A percentile compares a stretch with the other conserved stretches of the same genome.
Evolutionary conservation across 2,888 invertebrate species (phyloP).

Genomic region (Drosophila parthenogenetica): DNA sequence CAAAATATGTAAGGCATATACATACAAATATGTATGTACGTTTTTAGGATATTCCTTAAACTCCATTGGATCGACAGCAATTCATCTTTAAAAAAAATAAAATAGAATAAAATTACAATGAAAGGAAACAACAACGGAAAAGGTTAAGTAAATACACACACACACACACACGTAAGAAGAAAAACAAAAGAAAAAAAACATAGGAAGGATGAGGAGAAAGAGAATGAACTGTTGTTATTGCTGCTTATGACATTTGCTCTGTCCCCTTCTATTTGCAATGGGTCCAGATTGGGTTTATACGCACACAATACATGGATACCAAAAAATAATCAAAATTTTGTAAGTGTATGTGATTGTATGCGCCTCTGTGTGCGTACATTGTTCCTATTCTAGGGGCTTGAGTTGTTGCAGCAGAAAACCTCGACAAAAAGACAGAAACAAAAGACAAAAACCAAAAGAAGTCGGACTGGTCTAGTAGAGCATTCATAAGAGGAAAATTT

Average conservation of each 20-base stretch:
- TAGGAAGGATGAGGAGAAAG: not conserved
- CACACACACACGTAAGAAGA: not conserved
- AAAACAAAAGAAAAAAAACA: not conserved
- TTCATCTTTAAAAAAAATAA: not conserved
- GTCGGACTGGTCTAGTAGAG: not conserved
- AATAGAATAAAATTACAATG: not conserved
- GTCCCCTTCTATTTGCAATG: conserved; percentile 52
- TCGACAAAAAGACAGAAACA: conserved; percentile 6
- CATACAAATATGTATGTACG: no score
- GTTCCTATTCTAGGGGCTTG: conserved; percentile 38
- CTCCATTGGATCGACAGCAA: conserved; percentile 1
- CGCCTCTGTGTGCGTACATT: conserved; percentile 2
- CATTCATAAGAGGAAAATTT: not conserved
- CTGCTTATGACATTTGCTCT: conserved; percentile 16
- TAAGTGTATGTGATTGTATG: not conserved
- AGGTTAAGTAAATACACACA: conserved; percentile 1
- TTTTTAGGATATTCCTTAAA: not conserved
- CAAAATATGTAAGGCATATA: not conserved
- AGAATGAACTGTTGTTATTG: not conserved
- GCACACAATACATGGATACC: conserved; percentile 6
- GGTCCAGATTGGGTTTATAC: conserved; percentile 15
- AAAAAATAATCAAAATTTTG: not conserved
- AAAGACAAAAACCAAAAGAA: conserved; percentile 2
- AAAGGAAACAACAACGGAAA: conserved; percentile 5
- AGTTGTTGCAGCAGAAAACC: conserved; percentile 32